Percentiles rank a stretch among this genome's conserved stretches.
These are phyloP conservation scores for Hydra vulgaris DNA, from an alignment of 30 jellyfish, hydroid and myxozoan species.

Conservation along the genomic window DNA sequence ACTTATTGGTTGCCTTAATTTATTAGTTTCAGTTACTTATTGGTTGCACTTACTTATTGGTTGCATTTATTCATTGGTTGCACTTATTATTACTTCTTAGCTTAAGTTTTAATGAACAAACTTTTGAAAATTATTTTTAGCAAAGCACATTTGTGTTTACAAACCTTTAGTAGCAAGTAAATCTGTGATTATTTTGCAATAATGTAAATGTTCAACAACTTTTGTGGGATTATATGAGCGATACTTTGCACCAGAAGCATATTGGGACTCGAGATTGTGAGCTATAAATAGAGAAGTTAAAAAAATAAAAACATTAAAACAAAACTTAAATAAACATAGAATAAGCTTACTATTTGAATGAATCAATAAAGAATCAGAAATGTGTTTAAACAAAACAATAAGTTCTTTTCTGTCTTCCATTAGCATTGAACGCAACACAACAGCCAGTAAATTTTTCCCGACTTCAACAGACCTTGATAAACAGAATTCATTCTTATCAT, in stretches of 20 bases:
- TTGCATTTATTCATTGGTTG: no score
- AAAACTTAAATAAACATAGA: not conserved
- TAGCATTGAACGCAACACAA: slow-evolving; percentile 3
- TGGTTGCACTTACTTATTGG: no score
- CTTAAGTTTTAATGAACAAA: no score
- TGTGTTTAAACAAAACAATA: not conserved
- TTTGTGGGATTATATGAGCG: not conserved
- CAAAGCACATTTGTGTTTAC: no score
- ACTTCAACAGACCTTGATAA: not conserved
- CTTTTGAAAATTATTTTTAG: no score
- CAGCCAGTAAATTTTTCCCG: not conserved
- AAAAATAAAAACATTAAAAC: not conserved
- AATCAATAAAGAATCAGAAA: not conserved
- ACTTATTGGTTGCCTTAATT: no score
- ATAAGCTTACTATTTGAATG: slow-evolving; percentile 10
- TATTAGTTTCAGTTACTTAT: no score
- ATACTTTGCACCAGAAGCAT: not conserved
- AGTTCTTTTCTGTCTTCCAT: slow-evolving; percentile 5
- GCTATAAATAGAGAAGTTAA: no score
- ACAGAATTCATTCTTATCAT: not conserved
- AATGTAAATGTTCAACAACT: not conserved
- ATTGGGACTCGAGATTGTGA: not conserved
- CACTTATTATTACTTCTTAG: no score
- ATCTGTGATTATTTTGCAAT: not conserved
- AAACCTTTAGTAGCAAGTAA: not conserved